phyloP scores from a whole-genome alignment of 2,888 invertebrate species.

The Aethes cnicana region DNA sequence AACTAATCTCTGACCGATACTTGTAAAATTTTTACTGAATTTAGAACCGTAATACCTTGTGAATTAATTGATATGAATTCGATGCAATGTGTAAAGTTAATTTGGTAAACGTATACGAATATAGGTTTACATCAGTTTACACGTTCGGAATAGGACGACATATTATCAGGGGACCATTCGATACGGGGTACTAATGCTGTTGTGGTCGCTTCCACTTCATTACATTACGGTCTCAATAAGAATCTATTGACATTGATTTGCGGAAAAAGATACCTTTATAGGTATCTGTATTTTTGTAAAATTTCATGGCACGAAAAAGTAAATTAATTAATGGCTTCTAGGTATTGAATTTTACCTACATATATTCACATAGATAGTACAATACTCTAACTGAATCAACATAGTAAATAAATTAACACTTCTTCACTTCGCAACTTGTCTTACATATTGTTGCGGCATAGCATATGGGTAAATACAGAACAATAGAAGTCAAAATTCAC shows the following conservation, averaged over 20 bases:
- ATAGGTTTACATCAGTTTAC: slow-evolving; percentile 66
- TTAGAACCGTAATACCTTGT: slow-evolving; percentile 46
- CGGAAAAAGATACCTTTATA: slow-evolving; percentile 5
- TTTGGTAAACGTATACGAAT: slow-evolving; percentile 49
- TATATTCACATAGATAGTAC: no score
- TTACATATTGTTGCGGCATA: no score
- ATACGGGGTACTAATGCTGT: slow-evolving; percentile 57
- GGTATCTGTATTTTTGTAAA: no score
- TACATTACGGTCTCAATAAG: slow-evolving; percentile 34
- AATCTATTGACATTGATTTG: slow-evolving; percentile 12
- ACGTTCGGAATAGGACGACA: slow-evolving; percentile 57
- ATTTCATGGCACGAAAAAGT: no score
- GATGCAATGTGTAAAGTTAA: slow-evolving; percentile 47
- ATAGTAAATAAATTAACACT: no score
- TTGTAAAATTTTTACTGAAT: slow-evolving; percentile 38
- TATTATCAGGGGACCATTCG: slow-evolving; percentile 63
- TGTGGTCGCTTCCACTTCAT: slow-evolving; percentile 61
- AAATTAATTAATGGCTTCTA: no score
- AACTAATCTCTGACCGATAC: slow-evolving; percentile 2
- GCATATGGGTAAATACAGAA: no score
- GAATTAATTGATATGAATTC: slow-evolving; percentile 11
- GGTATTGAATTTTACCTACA: no score
- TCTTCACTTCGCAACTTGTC: no score
- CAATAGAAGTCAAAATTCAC: no score
- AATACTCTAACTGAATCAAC: no score